Evolutionary conservation across 1,140 invertebrate genomes (phyloP), one percentile per base, ranked within the genome.

Genomic region (Saccostrea glomerata): DNA sequence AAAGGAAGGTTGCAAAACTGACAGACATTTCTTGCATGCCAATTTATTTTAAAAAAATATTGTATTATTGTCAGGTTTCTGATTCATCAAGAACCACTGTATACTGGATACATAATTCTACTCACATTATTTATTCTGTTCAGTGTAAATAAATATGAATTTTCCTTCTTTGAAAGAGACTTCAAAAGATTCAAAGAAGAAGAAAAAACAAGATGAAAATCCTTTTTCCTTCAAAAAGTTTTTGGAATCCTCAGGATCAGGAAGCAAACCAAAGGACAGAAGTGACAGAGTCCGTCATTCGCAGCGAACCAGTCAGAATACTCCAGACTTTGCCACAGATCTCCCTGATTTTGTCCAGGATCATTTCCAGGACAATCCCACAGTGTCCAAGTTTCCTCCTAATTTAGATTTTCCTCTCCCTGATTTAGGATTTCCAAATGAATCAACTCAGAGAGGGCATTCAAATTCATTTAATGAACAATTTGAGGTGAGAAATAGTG

Each of bases 151-250:
- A 47, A 47, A 47, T 36, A 36, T 7, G 47, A 6, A 47, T 47
- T 47, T 47, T 5, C 47, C 6, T 7, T 47, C 47, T 30, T 25
- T 55, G 2, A 87, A 66, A 86, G 25, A 89, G 87, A 58, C 55
- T 90, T 20, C 87, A 91, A 15, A 85, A 89, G 54, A 88, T 87
- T 30, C 89, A 91, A 89, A 87, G 12, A 93, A 92, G 58, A 94
- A 92, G 84, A 92, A 92, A 60, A 87, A 82, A 83, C 87, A 88
- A 66, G 91, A 92, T 83, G 93, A 91, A 70, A 94, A 94, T 83
- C 94, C 94, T 73, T 94, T 94, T 90, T 94, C 93, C 13, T 94
- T 94, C 85, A 94, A 94, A 88, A 93, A 93, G 84, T 94, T 94
- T 89, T 85, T 94, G 40, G 36, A 90, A 20, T 86, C 86, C 82